Conservation (phyloP, 1,140 invertebrate genomes). For the Brachionus plicatilis region DNA sequence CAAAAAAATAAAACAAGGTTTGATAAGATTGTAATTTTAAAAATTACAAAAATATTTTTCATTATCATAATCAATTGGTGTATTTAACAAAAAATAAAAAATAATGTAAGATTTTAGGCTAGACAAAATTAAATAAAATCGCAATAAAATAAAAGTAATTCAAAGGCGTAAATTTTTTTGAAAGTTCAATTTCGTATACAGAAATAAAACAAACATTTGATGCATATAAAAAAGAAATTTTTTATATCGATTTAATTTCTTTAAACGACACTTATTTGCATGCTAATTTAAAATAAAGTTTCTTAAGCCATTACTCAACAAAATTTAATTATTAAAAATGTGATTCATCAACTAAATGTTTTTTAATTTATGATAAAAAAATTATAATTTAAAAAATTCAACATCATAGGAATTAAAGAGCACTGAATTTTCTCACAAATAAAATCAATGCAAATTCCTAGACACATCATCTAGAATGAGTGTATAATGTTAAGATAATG, state of each 20-base stretch:
- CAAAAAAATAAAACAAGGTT: too few relatives aligned
- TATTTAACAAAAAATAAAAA: background rate
- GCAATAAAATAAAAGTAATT: background rate
- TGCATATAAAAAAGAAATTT: background rate
- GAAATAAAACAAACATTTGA: background rate
- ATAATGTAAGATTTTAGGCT: too few relatives aligned
- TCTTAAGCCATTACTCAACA: background rate
- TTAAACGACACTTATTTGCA: background rate
- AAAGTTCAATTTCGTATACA: background rate
- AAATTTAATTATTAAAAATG: background rate
- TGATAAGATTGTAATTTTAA: too few relatives aligned
- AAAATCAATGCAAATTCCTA: background rate
- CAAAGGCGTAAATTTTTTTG: background rate
- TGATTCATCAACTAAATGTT: background rate
- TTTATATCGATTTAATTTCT: background rate
- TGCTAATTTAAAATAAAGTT: background rate
- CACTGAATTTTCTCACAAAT: background rate
- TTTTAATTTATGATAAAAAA: background rate
- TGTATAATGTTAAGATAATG: background rate
- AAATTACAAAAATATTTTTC: too few relatives aligned
- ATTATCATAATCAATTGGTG: too few relatives aligned
- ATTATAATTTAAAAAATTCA: background rate
- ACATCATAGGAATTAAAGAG: background rate
- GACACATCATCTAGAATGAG: background rate
- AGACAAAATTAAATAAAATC: background rate